These are phyloP conservation scores for Phenganax stokvisi DNA, from an alignment of 92 coral and sea anemone genomes.

Conservation along the genomic window DNA sequence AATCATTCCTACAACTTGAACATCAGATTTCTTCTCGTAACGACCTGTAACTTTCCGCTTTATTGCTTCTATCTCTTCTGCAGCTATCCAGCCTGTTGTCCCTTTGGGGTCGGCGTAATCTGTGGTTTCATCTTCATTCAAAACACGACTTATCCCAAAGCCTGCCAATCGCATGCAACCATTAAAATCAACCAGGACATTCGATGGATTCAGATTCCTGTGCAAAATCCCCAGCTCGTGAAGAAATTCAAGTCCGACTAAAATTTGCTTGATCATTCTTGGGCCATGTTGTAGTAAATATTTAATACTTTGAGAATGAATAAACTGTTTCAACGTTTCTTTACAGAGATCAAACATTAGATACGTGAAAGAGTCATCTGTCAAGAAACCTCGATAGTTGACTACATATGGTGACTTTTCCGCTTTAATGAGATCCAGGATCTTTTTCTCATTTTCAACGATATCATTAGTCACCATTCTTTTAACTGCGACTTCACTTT, in stretches of 20 bases:
- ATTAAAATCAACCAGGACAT: no score
- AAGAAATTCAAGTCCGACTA: neutral
- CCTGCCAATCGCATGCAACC: no score
- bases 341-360: neutral
- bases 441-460: no score
- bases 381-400: neutral
- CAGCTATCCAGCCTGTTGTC: neutral
- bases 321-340: neutral
- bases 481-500: no score
- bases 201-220: no score
- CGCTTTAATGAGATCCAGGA: neutral
- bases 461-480: no score
- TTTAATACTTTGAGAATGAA: neutral
- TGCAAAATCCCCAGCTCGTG: no score
- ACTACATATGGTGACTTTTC: neutral
- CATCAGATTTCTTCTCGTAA: neutral
- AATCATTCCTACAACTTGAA: no score
- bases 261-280: neutral
- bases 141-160: no score
- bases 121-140: no score
- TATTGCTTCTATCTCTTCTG: neutral
- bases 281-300: neutral
- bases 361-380: neutral
- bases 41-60: neutral
- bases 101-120: neutral